Base-by-base conservation (phyloP, 2,797 vertebrate genomes). In the Coreius guichenoti region DNA sequence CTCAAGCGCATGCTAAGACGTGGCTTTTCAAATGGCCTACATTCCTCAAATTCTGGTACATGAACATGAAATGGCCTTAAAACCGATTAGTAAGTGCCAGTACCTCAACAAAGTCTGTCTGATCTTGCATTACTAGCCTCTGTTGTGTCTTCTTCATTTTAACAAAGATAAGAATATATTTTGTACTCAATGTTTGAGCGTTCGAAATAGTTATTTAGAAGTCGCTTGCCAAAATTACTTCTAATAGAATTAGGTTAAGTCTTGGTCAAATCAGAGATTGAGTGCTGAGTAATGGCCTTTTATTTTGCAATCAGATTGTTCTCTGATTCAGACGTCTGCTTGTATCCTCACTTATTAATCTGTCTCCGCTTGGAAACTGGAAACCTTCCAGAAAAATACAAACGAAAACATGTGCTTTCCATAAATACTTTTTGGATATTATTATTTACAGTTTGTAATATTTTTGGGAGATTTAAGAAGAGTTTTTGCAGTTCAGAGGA, bases 11-110 rank as follows among this genome's bases (percentile, higher is more conserved):
- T 87, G 91, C 91, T 86, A 89, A 92, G 89, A 87, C 88, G 87
- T 92, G 88, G 92, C 87, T 92, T 92, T 93, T 92, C 88, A 93
- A 93, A 92, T 94, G 94, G 93, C 95, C 94, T 94, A 95, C 94
- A 96, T 96, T 95, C 95, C 89, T 94, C 89, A 93, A 91, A 96
- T 95, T 96, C 94, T 96, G 94, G 94, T 95, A 87, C 94, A 77
- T 31, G 63, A 94, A 95, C 92, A 89, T 93, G 92, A 92, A 94
- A 92, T 93, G 91, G 92, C 91, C 89, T 92, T 94, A 93, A 95
- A 93, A 94, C 90, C 92, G 95, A 96, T 96, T 96, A 95, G 94
- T 91, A 89, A 92, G 93, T 92, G 92, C 89, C 90, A 94, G 88
- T 92, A 92, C 92, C 88, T 92, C 93, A 90, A 87, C 88, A 92